Evolutionary conservation across 1,140 invertebrate species (phyloP), one percentile per base, ranked within the genome.

Genomic region (Matsumurasca onukii): DNA sequence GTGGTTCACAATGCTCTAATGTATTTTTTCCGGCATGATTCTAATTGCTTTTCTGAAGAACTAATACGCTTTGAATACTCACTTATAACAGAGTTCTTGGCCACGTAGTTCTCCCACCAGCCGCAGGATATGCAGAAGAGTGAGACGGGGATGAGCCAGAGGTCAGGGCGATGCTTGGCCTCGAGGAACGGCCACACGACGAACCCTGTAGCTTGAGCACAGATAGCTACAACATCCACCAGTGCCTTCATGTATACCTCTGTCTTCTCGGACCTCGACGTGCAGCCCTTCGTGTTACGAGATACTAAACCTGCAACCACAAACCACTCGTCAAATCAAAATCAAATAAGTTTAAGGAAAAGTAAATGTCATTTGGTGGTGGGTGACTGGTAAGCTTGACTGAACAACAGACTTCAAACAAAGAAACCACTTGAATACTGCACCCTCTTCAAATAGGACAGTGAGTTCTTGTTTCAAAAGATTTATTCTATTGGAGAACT

Each of bases 51-150:
- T n/a, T n/a, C n/a, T n/a, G n/a, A n/a, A n/a, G n/a, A n/a, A n/a
- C n/a, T n/a, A n/a, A n/a, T n/a, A n/a, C n/a, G n/a, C n/a, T n/a
- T n/a, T n/a, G 49, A 22, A 17, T 2, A 72, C 77, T 79, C 79
- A 85, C 89, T 85, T 68, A 94, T 85, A 0, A 90, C 88, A 71
- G 92, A 94, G 66, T 91, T 86, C 71, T 86, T 85, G 29, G 92
- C 91, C 0, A 95, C 92, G 76, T 94, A 98, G 81, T 98, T 98
- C 80, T 98, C 96, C 96, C 96, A 98, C 92, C 94, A 98, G 27
- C 93, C 91, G 30, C 94, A 86, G 1, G 95, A 98, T 48, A 95
- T 90, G 49, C 95, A 85, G 39, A 97, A 79, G 5, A 94, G 84
- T 0, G 93, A 83, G 0, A 94, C 79, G 0, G 95, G 94, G 65